Evolutionary conservation across 2,797 vertebrate genomes (phyloP), one percentile per base, ranked within the genome.

Genomic region (Arremon brunneinucha): DNA sequence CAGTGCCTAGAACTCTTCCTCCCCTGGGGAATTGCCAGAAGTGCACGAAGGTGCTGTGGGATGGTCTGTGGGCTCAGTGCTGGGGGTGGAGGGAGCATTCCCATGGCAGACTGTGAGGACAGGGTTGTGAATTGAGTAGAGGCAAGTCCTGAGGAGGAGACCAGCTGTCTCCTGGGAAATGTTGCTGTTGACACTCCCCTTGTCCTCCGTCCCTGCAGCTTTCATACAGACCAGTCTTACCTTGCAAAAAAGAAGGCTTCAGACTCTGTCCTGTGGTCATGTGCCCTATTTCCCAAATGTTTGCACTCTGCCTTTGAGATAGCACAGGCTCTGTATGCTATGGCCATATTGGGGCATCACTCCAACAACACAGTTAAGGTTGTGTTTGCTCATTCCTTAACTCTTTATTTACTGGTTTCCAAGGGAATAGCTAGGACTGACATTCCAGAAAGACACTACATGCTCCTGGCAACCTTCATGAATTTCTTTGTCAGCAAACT

Each of bases 231-330:
- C 27, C 49, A 59, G 44, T 20, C 83, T 89, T 60, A 19, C 64
- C 27, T 56, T 64, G 41, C 34, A 68, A 67, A 91, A 81, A 88
- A 55, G 62, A 18, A 11, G 41, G 30, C 57, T 69, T 90, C 78
- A 57, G 43, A 64, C 69, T 93, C 91, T 83, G 50, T 71, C 69
- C 70, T 89, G 57, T 89, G 62, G 76, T 82, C 76, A 69, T 78
- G 76, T 89, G 90, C 82, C 82, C 79, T 83, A 16, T 88, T 89
- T 32, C 91, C 89, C 70, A 78, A 79, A 84, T 94, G 94, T 95
- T 95, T 96, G 94, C 87, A 47, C 82, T 93, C 80, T 93, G 94
- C 70, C 86, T 96, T 87, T 96, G 96, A 96, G 95, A 96, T 94
- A 94, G 88, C 88, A 87, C 94, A 95, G 96, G 81, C 94, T 92